phyloP scores from a whole-genome alignment of 2,888 invertebrate genomes.

The Apamea epomidion region DNA sequence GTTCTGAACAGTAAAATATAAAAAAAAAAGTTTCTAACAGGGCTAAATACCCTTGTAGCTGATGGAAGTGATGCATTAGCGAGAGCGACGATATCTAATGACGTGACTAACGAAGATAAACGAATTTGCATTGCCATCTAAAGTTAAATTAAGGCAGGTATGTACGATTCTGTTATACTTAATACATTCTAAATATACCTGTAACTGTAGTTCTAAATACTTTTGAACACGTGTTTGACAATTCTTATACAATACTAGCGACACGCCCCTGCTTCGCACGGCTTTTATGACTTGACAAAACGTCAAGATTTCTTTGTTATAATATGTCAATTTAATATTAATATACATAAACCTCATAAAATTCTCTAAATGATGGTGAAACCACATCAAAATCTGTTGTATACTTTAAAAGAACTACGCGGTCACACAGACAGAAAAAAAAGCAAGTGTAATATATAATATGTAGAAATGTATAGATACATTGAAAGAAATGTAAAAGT shows the following conservation, averaged over 20 bases:
- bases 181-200: not conserved
- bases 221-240: not conserved
- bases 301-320: not conserved
- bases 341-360: not conserved
- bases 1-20: not conserved
- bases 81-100: conserved; percentile 51
- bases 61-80: conserved; percentile 45
- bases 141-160: conserved; percentile 41
- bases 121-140: conserved; percentile 50
- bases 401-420: not conserved
- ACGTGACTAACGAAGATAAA: conserved; percentile 60
- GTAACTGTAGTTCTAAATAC: not conserved
- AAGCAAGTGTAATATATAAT: not conserved
- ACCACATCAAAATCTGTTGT: not conserved
- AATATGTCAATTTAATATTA: not conserved
- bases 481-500: not conserved
- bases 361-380: not conserved
- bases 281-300: not conserved
- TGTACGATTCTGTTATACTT: conserved; percentile 11
- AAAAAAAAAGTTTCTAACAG: conserved; percentile 10
- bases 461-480: not conserved
- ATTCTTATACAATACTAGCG: not conserved
- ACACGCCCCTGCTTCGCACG: not conserved
- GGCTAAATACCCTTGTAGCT: conserved; percentile 26
- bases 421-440: not conserved